A percentile compares a stretch with the other conserved stretches of the same genome.
phyloP scores from a whole-genome alignment of 2,888 invertebrate genomes.

The Chromoteleia sp. region DNA sequence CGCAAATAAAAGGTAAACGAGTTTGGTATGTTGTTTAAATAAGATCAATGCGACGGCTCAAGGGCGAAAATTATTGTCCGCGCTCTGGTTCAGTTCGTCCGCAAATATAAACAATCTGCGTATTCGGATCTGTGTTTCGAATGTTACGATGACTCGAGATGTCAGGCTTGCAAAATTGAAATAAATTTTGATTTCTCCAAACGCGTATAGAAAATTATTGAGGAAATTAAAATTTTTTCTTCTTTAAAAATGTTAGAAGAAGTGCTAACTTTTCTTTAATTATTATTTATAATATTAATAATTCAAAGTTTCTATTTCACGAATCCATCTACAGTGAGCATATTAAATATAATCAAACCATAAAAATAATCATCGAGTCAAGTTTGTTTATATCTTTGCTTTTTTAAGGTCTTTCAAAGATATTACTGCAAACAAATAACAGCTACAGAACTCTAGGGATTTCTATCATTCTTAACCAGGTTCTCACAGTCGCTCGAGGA shows the following conservation, averaged over 20 bases:
- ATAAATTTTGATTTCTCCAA: too few relatives aligned
- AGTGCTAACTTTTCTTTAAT: not conserved
- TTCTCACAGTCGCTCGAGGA: conserved; percentile 59
- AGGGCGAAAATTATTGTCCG: conserved; percentile 82
- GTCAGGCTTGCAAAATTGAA: too few relatives aligned
- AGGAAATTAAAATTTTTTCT: too few relatives aligned
- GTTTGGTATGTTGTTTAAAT: conserved; percentile 84
- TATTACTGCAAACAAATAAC: conserved; percentile 31
- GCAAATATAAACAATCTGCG: conserved; percentile 70
- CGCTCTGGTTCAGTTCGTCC: conserved; percentile 61
- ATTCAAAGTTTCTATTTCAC: too few relatives aligned
- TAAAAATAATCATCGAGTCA: too few relatives aligned
- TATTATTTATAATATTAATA: too few relatives aligned
- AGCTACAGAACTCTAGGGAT: conserved; percentile 10
- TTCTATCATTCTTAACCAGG: conserved; percentile 55
- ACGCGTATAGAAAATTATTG: too few relatives aligned
- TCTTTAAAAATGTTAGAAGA: too few relatives aligned
- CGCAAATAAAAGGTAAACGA: conserved; percentile 80
- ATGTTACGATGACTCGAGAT: too few relatives aligned
- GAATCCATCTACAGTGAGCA: too few relatives aligned
- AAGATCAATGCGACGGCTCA: conserved; percentile 82
- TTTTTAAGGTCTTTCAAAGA: not conserved
- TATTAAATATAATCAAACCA: too few relatives aligned
- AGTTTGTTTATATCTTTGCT: not conserved
- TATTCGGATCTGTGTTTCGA: conserved; percentile 11